These are phyloP conservation scores for Okamejei kenojei DNA, from an alignment of 2,797 vertebrate genomes.

Conservation along the genomic window DNA sequence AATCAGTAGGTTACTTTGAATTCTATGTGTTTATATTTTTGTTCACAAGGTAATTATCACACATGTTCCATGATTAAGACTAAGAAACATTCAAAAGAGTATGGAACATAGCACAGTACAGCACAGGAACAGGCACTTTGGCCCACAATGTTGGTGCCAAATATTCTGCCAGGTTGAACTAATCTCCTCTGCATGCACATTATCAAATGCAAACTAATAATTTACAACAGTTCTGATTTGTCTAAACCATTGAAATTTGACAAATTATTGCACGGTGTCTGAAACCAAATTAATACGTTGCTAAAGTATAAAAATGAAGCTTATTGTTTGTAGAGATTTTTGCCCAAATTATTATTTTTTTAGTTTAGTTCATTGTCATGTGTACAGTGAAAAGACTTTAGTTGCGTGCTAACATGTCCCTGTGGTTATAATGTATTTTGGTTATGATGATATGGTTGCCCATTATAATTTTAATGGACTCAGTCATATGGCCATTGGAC, in stretches of 20 bases:
- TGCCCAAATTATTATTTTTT: neutral
- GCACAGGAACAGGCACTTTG: no score
- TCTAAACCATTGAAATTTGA: neutral
- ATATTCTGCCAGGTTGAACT: no score
- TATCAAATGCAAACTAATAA: neutral
- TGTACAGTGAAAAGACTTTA: no score
- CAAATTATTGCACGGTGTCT: neutral
- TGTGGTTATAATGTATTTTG: neutral
- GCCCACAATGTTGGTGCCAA: no score
- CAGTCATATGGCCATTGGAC: neutral
- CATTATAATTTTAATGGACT: neutral
- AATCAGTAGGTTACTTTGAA: neutral
- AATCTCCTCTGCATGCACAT: no score
- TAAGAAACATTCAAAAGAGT: neutral
- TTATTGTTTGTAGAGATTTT: neutral
- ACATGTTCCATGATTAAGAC: neutral
- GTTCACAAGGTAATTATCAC: neutral
- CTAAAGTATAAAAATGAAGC: neutral
- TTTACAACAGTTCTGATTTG: neutral
- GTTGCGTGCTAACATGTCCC: no score
- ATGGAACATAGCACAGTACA: no score
- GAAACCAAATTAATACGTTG: neutral
- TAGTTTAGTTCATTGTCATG: no score
- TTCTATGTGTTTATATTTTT: neutral
- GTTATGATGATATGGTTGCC: neutral